Percentiles rank a stretch among this genome's conserved stretches.
Conservation (phyloP, 2,797 vertebrate genomes). For the Eurystomus glaucurus region DNA sequence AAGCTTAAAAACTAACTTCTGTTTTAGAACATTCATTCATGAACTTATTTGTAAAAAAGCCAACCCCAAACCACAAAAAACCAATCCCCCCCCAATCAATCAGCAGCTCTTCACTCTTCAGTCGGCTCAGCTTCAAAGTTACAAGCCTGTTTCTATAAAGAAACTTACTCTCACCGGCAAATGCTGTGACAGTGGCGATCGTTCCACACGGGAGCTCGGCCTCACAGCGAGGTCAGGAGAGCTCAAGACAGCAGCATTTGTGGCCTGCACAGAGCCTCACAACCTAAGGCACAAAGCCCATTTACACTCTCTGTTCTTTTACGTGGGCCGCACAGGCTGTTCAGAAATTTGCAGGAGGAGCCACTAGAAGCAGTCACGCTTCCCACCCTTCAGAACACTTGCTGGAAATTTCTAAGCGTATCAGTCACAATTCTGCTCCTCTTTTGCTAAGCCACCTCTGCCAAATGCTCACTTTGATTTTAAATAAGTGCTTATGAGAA, state of each 20-base stretch:
- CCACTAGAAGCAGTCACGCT: not conserved
- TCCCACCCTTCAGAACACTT: not conserved
- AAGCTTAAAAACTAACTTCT: not conserved
- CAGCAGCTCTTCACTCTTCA: not conserved
- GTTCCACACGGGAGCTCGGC: accelerated
- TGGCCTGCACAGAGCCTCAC: not conserved
- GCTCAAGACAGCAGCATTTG: not conserved
- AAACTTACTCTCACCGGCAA: not conserved
- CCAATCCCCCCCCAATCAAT: not conserved
- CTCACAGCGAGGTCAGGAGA: not conserved
- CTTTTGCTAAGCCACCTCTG: not conserved
- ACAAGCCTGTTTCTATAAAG: not conserved
- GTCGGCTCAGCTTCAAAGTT: not conserved
- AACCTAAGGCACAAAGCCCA: accelerated
- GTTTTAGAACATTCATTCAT: not conserved
- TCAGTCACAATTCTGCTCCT: not conserved
- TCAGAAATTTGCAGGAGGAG: not conserved
- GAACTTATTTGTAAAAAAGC: not conserved
- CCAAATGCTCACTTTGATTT: not conserved
- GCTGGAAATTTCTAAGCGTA: not conserved
- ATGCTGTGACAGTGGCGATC: accelerated
- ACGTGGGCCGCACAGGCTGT: accelerated
- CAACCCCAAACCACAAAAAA: not conserved
- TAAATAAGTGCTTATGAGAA: not conserved
- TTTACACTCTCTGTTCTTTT: not conserved